These are phyloP conservation scores for Acinonyx jubatus DNA, from an alignment of 2,113 vertebrate genomes.

Conservation along the genomic window DNA sequence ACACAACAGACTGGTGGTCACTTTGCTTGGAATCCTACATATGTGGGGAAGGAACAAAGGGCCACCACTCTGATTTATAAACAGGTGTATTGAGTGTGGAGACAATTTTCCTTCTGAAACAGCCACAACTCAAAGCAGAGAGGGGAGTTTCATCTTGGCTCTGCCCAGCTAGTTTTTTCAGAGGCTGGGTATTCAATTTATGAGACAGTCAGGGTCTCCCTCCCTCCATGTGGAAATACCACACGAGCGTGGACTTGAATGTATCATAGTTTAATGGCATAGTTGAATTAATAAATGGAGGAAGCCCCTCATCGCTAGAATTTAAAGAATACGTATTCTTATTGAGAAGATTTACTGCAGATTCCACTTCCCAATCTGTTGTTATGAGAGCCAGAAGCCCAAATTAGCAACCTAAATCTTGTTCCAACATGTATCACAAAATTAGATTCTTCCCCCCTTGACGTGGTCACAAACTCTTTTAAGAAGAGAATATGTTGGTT, in stretches of 20 bases:
- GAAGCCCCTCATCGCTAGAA: neutral
- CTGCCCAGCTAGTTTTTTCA: neutral
- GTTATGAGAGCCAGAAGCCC: constrained; percentile 39
- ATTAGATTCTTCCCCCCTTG: neutral
- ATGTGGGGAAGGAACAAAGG: neutral
- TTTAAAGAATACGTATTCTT: constrained; percentile 16
- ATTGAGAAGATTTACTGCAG: neutral
- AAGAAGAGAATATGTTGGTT: neutral
- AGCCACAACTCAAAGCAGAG: neutral
- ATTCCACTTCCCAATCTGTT: neutral
- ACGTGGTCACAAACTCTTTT: constrained; percentile 5
- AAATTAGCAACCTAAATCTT: constrained; percentile 44
- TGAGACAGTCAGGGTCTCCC: neutral
- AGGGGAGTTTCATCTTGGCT: neutral
- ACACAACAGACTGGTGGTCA: neutral
- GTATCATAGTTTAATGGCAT: neutral
- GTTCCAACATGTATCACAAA: neutral
- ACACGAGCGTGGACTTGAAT: neutral
- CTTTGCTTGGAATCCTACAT: neutral
- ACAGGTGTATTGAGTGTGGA: neutral
- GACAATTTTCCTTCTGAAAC: neutral
- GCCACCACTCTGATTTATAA: neutral
- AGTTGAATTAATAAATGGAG: neutral
- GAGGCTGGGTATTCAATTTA: neutral
- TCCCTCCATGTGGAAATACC: neutral